phyloP scores from a whole-genome alignment of 1,140 invertebrate genomes.

The Wiebesia pumilae region DNA sequence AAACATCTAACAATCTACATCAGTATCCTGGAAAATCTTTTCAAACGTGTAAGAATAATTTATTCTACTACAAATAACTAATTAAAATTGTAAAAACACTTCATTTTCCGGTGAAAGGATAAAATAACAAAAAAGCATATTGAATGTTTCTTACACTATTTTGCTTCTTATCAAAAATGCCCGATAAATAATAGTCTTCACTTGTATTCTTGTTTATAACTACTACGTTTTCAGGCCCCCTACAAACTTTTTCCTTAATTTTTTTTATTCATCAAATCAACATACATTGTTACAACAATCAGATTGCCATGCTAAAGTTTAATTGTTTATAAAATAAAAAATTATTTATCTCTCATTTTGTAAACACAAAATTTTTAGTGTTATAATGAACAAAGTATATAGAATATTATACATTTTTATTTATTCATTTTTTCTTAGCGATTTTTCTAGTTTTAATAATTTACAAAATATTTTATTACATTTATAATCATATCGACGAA shows the following conservation, averaged over 20 bases:
- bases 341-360: no score
- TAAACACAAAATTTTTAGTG: no score
- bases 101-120: neutral
- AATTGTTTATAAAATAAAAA: no score
- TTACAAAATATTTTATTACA: no score
- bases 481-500: no score
- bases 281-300: neutral
- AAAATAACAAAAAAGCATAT: no score
- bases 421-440: no score
- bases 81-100: neutral
- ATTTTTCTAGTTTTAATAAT: no score
- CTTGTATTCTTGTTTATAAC: neutral
- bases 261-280: neutral
- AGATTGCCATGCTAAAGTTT: no score
- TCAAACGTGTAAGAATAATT: neutral
- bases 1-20: neutral
- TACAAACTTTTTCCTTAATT: neutral
- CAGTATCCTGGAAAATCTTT: neutral
- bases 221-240: no score
- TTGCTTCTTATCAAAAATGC: neutral
- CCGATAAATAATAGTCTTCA: neutral
- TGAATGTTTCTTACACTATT: neutral
- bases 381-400: no score
- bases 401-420: no score
- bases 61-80: neutral